A percentile compares a stretch with the other conserved stretches of the same genome.
phyloP scores from a whole-genome alignment of 2,888 invertebrate genomes.

The Torymus aiolomorphi region DNA sequence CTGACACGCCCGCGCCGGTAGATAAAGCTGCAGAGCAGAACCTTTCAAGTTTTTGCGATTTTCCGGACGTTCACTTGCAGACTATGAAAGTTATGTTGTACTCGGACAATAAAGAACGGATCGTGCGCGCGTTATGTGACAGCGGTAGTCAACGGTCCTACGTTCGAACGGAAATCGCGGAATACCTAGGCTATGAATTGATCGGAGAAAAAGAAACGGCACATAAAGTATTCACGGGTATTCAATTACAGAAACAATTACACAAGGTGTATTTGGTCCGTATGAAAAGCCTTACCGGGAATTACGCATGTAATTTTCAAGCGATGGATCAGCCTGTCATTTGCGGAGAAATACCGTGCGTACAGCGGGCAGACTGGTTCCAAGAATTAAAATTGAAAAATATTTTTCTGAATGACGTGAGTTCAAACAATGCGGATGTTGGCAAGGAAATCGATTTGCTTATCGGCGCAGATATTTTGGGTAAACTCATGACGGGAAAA shows the following conservation, averaged over 20 bases:
- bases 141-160: slow-evolving; percentile 62
- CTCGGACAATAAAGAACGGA: slow-evolving; percentile 43
- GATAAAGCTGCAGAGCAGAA: slow-evolving; percentile 35
- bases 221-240: slow-evolving; percentile 61
- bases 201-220: slow-evolving; percentile 50
- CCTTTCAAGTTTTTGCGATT: slow-evolving; percentile 33
- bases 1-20: background rate
- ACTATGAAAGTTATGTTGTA: slow-evolving; percentile 59
- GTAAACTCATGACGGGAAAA: slow-evolving; percentile 61
- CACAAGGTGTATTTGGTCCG: slow-evolving; percentile 55
- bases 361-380: slow-evolving; percentile 51
- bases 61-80: slow-evolving; percentile 57
- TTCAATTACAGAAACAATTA: slow-evolving; percentile 44
- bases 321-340: slow-evolving; percentile 56
- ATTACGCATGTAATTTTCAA: slow-evolving; percentile 59
- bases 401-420: slow-evolving; percentile 45
- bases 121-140: slow-evolving; percentile 60
- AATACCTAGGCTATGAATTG: slow-evolving; percentile 55
- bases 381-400: slow-evolving; percentile 48
- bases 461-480: slow-evolving; percentile 62
- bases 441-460: slow-evolving; percentile 61
- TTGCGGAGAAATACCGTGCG: slow-evolving; percentile 50
- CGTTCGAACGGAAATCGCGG: slow-evolving; percentile 50
- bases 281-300: slow-evolving; percentile 51
- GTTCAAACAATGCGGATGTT: slow-evolving; percentile 8